Base-by-base conservation (phyloP, 2,113 vertebrate species). In the Sylvietta virens region DNA sequence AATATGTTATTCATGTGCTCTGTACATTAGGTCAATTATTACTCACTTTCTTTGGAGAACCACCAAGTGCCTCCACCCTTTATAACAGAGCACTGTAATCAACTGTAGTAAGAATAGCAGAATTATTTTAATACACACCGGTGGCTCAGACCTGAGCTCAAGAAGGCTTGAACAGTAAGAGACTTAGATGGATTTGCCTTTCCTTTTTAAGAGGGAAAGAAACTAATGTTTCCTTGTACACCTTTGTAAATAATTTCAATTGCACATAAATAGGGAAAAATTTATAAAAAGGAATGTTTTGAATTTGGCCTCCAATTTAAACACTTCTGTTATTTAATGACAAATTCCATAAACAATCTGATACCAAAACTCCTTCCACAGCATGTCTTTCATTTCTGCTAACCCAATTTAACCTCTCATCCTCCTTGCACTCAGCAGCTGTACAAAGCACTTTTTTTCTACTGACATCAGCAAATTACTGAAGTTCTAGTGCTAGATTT, bases 11-110 rank as follows among this genome's bases (percentile, higher is more conserved):
- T 98, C 97, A 97, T 98, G 98, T 92, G 95, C 96, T 98, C 97
- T 98, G 98, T 98, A 98, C 97, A 98, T 98, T 98, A 98, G 97
- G 97, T 98, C 98, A 98, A 96, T 98, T 97, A 97, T 98, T 98
- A 98, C 97, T 98, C 98, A 98, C 97, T 98, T 98, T 98, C 95
- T 97, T 96, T 98, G 98, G 98, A 98, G 79, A 92, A 73, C 57
- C 92, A 98, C 98, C 98, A 98, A 98, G 48, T 71, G 88, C 58
- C 98, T 97, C 98, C 98, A 98, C 98, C 98, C 98, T 98, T 96
- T 96, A 94, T 82, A 95, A 92, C 93, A 96, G 88, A 96, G 90
- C 88, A 84, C 95, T 97, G 90, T 97, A 97, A 97, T 96, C 95
- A 95, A 94, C 92, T 96, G 91, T 89, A 96, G 96, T 81, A 96